phyloP scores from a whole-genome alignment of 2,797 vertebrate genomes.

The Clarias pachynema region DNA sequence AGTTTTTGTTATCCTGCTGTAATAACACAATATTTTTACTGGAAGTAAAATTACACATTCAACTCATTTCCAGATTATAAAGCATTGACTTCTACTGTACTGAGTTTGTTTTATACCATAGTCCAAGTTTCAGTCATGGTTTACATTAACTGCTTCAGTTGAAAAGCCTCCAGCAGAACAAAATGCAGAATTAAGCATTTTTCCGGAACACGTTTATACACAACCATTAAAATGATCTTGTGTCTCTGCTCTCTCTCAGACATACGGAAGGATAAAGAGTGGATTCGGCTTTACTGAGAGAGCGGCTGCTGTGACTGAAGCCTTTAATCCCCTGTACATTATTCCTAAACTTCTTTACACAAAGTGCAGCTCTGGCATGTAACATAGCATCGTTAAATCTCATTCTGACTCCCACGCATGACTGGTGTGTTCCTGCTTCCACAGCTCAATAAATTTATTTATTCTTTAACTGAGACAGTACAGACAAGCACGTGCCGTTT shows the following conservation, averaged over 20 bases:
- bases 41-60: background rate
- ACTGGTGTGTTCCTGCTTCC: background rate
- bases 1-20: background rate
- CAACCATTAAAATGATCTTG: background rate
- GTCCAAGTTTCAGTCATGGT: background rate
- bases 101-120: background rate
- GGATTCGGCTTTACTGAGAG: background rate
- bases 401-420: background rate
- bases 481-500: background rate
- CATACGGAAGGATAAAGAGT: background rate
- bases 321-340: background rate
- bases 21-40: background rate
- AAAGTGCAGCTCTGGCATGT: background rate
- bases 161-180: background rate
- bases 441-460: too few relatives aligned
- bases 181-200: background rate
- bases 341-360: background rate
- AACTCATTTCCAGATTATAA: too few relatives aligned
- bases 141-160: background rate
- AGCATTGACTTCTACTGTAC: too few relatives aligned
- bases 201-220: background rate
- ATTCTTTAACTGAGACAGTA: background rate
- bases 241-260: background rate
- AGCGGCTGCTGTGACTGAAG: background rate
- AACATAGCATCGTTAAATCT: background rate